Conservation (phyloP, 2,113 vertebrate species). For the Phoenicopterus ruber region DNA sequence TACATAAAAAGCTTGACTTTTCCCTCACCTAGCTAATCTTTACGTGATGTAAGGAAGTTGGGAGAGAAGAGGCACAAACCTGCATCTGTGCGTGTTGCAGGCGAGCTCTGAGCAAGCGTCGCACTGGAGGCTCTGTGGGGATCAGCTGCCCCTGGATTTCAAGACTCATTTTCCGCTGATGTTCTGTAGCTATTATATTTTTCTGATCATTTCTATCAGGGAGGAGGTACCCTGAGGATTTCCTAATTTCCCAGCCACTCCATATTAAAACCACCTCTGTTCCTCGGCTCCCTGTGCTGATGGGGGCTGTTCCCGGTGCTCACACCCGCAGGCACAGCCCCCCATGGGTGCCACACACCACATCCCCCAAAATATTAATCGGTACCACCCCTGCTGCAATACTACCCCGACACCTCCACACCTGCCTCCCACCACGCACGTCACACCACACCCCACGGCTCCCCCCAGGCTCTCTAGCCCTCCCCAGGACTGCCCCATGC, state of each 20-base stretch:
- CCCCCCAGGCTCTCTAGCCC: background rate
- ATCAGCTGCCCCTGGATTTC: background rate
- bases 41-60: background rate
- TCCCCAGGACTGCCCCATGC: background rate
- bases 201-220: background rate
- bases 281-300: background rate
- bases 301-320: background rate
- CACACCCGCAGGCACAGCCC: accelerated
- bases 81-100: background rate
- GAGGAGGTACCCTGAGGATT: background rate
- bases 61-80: background rate
- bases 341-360: background rate
- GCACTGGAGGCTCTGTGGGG: background rate
- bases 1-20: background rate
- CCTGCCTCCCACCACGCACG: background rate
- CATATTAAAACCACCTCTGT: background rate
- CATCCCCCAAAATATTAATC: background rate
- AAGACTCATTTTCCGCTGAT: background rate
- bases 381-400: background rate
- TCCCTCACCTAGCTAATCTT: background rate
- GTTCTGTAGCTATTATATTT: background rate
- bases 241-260: background rate
- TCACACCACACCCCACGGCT: background rate
- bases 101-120: background rate
- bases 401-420: background rate